Conservation (phyloP, 2,888 invertebrate species). For the Andrena hattorfiana region DNA sequence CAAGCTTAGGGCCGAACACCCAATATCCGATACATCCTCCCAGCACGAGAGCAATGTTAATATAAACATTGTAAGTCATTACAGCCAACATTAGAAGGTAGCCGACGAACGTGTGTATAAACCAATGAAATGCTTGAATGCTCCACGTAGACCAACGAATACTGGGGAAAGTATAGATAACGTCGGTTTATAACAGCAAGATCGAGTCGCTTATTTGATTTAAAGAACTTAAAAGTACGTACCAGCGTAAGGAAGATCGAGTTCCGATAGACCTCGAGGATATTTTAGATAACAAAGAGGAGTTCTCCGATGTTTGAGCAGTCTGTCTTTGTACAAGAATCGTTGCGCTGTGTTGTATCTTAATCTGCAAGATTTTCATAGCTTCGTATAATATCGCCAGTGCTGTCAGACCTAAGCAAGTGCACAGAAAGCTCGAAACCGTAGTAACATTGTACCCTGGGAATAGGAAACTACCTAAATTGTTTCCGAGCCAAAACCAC, state of each 20-base stretch:
- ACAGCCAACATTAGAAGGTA: slow-evolving; percentile 91
- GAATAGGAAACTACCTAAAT: slow-evolving; percentile 89
- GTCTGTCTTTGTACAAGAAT: slow-evolving; percentile 79
- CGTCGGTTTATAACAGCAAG: neutral
- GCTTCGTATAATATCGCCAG: slow-evolving; percentile 89
- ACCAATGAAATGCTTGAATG: slow-evolving; percentile 86
- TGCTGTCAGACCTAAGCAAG: slow-evolving; percentile 87
- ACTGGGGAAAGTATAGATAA: slow-evolving; percentile 61
- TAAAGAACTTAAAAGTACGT: slow-evolving; percentile 36
- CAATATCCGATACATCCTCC: slow-evolving; percentile 88
- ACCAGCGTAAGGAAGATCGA: slow-evolving; percentile 72
- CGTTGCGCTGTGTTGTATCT: slow-evolving; percentile 83
- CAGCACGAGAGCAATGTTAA: slow-evolving; percentile 88
- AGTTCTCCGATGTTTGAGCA: slow-evolving; percentile 84
- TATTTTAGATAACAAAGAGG: slow-evolving; percentile 83
- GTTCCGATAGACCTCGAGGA: slow-evolving; percentile 64
- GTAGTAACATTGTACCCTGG: slow-evolving; percentile 87
- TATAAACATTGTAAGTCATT: slow-evolving; percentile 91
- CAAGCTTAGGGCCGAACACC: slow-evolving; percentile 86
- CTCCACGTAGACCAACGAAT: slow-evolving; percentile 81
- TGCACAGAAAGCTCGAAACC: slow-evolving; percentile 86
- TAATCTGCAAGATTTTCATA: slow-evolving; percentile 85
- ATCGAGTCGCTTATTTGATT: neutral
- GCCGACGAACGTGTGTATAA: slow-evolving; percentile 87
- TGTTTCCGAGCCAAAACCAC: slow-evolving; percentile 89